phyloP scores from a whole-genome alignment of 2,888 invertebrate genomes.

The Morpho achilles region DNA sequence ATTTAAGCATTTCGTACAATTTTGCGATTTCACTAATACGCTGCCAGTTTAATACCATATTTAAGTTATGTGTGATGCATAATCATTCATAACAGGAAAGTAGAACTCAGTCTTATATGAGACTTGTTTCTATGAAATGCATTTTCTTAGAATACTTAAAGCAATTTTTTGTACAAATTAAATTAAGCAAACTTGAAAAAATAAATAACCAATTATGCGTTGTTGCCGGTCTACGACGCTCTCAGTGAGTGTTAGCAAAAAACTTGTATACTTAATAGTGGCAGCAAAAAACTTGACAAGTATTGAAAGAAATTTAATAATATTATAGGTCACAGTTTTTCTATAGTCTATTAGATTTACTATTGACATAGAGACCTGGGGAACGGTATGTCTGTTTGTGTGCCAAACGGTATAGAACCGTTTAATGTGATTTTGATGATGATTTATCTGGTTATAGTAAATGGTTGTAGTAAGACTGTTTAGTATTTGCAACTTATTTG shows the following conservation, averaged over 20 bases:
- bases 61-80: too few species aligned
- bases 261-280: slow-evolving; percentile 19
- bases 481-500: not conserved
- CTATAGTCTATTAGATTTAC: slow-evolving; percentile 21
- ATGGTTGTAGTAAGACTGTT: not conserved
- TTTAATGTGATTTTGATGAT: slow-evolving; percentile 9
- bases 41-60: too few species aligned
- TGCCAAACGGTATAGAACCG: slow-evolving; percentile 16
- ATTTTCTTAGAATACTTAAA: not conserved
- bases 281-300: slow-evolving; percentile 28
- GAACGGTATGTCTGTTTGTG: slow-evolving; percentile 8
- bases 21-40: too few species aligned
- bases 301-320: slow-evolving; percentile 30
- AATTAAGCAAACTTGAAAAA: slow-evolving; percentile 11
- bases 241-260: slow-evolving; percentile 11
- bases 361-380: slow-evolving; percentile 14
- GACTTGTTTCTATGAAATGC: not conserved
- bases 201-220: slow-evolving; percentile 1
- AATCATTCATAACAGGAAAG: not conserved
- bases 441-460: not conserved
- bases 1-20: too few species aligned
- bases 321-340: slow-evolving; percentile 28
- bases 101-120: not conserved
- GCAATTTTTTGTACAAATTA: slow-evolving; percentile 14
- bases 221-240: slow-evolving; percentile 15